phyloP scores from a whole-genome alignment of 2,888 invertebrate species.

The Pelosia muscerda region DNA sequence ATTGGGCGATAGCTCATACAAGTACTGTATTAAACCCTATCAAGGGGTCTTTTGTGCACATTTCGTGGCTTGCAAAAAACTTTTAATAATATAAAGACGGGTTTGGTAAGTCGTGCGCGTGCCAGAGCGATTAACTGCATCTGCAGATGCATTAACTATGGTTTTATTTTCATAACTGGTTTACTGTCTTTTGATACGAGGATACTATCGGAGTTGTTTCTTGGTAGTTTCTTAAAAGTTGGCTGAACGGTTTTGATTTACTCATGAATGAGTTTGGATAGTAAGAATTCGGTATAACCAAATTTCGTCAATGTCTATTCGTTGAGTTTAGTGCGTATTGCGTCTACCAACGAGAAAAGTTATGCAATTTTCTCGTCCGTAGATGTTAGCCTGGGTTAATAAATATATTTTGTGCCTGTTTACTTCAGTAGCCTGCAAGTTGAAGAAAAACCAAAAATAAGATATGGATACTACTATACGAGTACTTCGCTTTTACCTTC shows the following conservation, averaged over 20 bases:
- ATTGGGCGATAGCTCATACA: background rate
- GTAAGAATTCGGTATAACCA: background rate
- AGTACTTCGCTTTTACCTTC: background rate
- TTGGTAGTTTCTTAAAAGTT: background rate
- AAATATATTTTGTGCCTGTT: background rate
- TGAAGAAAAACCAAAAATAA: background rate
- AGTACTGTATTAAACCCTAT: background rate
- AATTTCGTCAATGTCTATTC: background rate
- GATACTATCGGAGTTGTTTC: background rate
- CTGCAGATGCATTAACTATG: conserved; percentile 58
- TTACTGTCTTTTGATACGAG: background rate
- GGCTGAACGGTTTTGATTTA: too few relatives aligned
- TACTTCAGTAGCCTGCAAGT: background rate
- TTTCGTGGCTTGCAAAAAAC: background rate
- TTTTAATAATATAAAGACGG: background rate
- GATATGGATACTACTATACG: background rate
- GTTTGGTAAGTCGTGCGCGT: conserved; percentile 56
- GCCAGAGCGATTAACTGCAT: conserved; percentile 58
- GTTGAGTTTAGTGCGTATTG: background rate
- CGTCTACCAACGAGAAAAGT: too few relatives aligned
- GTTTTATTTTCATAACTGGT: conserved; percentile 40
- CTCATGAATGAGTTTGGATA: background rate
- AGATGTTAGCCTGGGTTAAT: background rate
- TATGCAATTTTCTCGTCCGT: too few relatives aligned
- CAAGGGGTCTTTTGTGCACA: background rate